Conservation (phyloP, 2,797 vertebrate genomes). For the Emydoidea blandingii region DNA sequence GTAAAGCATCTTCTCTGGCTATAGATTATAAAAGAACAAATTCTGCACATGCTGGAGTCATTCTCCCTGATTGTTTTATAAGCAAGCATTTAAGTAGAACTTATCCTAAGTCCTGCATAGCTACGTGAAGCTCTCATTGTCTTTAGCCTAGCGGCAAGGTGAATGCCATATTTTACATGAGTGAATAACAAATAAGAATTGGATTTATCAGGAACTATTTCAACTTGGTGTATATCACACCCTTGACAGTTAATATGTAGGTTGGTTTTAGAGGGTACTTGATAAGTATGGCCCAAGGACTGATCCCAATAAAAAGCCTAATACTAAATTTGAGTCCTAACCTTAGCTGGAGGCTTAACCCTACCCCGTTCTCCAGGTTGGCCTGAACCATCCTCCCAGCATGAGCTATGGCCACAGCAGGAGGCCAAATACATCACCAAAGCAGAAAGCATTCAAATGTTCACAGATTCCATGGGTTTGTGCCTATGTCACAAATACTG, state of each 20-base stretch:
- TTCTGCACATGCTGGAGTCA: too few relatives aligned
- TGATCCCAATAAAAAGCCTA: too few relatives aligned
- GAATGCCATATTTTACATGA: not conserved
- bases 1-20: too few relatives aligned
- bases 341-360: not conserved
- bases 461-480: not conserved
- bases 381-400: too few relatives aligned
- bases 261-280: not conserved
- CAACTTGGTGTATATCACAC: not conserved
- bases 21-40: too few relatives aligned
- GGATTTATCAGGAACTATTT: not conserved
- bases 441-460: too few relatives aligned
- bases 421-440: too few relatives aligned
- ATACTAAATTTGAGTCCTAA: not conserved
- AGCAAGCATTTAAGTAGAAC: not conserved
- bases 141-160: not conserved
- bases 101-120: not conserved
- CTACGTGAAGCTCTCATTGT: not conserved
- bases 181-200: not conserved
- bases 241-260: not conserved
- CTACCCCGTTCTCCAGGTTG: not conserved
- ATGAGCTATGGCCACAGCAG: too few relatives aligned
- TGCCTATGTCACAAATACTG: not conserved
- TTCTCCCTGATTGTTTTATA: too few relatives aligned
- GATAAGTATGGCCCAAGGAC: not conserved